Evolutionary conservation across 1,140 invertebrate genomes (phyloP), one percentile per base, ranked within the genome.

Genomic region (Bombus cullumanus): DNA sequence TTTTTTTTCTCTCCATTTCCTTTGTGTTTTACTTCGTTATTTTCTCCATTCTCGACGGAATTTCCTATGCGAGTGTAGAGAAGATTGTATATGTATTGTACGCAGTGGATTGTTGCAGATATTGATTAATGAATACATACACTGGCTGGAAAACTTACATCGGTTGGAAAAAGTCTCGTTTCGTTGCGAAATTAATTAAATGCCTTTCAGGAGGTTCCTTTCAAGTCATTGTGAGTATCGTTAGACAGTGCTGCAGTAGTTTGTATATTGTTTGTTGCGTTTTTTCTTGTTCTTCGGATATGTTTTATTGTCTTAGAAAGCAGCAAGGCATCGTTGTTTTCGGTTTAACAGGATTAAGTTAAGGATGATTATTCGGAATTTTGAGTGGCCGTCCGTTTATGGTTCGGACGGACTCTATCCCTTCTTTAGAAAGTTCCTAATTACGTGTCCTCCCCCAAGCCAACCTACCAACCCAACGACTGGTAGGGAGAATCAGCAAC

Each of bases 101-200:
- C 31, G 1, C 41, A 2, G 5, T 25, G 12, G n/a, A 25, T 31
- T 22, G 13, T 66, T n/a, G 2, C n/a, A 9, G 5, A 12, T 64
- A 2, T 53, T 34, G 6, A 34, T 25, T 18, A 31, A 77, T 28
- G 15, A n/a, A 53, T 37, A 68, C 47, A 22, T 53, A 28, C 59
- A 77, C 28, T 13, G 28, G 2, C 28, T 6, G 28, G 59, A 66
- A 34, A 25, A 25, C 34, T 22, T 37, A 10, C 28, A 15, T 34
- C 6, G 31, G 53, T 28, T n/a, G 10, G 59, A 22, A 53, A 62
- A 59, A 9, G 3, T 39, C 75, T 39, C 57, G 28, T 53, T 39
- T 68, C 31, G 31, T 25, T 66, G 22, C 43, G 37, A 79, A 68
- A 47, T 66, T 68, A 79, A 79, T 47, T 68, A 68, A 37, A 43